A percentile compares a stretch with the other conserved stretches of the same genome.
Evolutionary conservation across 1,140 invertebrate genomes (phyloP).

Genomic region (Nasonia longicornis): DNA sequence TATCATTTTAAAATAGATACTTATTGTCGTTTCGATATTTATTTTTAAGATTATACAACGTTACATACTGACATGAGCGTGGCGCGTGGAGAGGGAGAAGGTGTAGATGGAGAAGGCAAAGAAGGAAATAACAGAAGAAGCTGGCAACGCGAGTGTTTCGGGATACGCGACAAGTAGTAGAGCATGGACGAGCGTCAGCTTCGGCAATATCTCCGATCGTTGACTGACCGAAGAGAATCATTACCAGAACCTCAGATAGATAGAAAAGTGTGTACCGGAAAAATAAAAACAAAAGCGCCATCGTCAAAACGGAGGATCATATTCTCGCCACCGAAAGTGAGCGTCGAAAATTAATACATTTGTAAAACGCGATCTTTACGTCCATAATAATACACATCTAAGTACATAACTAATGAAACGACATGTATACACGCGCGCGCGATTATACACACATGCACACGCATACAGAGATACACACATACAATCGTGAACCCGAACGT

Average conservation of each 20-base stretch:
- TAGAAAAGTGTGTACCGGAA: neutral
- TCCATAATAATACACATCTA: slow-evolving; percentile 30
- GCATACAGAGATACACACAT: neutral
- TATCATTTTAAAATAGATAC: neutral
- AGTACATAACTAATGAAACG: neutral
- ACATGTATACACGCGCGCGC: neutral
- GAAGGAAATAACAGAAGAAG: slow-evolving; percentile 16
- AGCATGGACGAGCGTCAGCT: slow-evolving; percentile 55
- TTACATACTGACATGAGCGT: slow-evolving; percentile 65
- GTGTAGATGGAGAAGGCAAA: slow-evolving; percentile 37
- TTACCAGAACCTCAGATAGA: slow-evolving; percentile 7
- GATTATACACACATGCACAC: neutral
- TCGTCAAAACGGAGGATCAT: slow-evolving; percentile 32
- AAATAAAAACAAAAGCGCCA: slow-evolving; percentile 20
- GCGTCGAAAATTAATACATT: slow-evolving; percentile 31
- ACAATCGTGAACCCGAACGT: slow-evolving; percentile 18
- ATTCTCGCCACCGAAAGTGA: slow-evolving; percentile 36
- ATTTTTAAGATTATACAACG: slow-evolving; percentile 63
- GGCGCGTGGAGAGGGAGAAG: slow-evolving; percentile 56
- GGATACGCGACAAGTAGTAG: slow-evolving; percentile 47
- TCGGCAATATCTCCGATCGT: slow-evolving; percentile 37
- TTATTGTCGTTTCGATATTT: neutral
- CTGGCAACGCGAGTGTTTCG: slow-evolving; percentile 27
- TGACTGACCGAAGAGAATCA: slow-evolving; percentile 37
- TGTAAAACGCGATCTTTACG: slow-evolving; percentile 43